A percentile compares a stretch with the other conserved stretches of the same genome.
Evolutionary conservation across 2,797 vertebrate species (phyloP).

Genomic region (Telmatherina bonti): DNA sequence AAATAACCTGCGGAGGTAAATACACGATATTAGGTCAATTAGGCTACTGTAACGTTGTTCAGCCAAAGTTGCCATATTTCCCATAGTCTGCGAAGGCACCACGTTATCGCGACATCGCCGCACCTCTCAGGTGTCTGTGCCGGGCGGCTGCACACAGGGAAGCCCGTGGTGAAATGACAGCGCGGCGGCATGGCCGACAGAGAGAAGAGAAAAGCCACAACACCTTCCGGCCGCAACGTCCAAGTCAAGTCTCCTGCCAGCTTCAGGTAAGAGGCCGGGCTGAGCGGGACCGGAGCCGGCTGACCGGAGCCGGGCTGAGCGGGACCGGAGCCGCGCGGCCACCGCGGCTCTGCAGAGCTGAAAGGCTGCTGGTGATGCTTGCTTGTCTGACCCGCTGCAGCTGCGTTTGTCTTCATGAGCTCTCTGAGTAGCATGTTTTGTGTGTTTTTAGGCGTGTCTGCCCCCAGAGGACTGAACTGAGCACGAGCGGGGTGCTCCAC

Average conservation of each 20-base stretch:
- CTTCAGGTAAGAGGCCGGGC: conserved; percentile 65
- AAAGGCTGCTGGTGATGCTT: conserved; percentile 27
- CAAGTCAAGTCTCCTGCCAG: conserved; percentile 65
- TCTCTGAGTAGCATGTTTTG: conserved; percentile 31
- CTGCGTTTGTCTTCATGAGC: conserved; percentile 8
- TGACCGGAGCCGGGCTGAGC: neutral
- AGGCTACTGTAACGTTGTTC: no score
- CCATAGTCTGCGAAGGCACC: conserved; percentile 52
- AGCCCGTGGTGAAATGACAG: conserved; percentile 66
- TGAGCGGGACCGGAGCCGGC: no score
- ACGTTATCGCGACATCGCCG: conserved; percentile 46
- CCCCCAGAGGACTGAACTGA: conserved; percentile 9
- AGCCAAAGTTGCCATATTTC: conserved; percentile 14
- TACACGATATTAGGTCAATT: no score
- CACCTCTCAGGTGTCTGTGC: conserved; percentile 63
- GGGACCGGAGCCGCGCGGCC: conserved; percentile 16
- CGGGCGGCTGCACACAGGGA: conserved; percentile 29
- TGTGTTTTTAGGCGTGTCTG: conserved; percentile 71
- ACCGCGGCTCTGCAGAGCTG: conserved; percentile 16
- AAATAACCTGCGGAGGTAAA: no score
- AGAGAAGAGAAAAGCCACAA: conserved; percentile 83
- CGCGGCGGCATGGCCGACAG: conserved; percentile 88
- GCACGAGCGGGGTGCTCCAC: conserved; percentile 1
- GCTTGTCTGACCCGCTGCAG: conserved; percentile 19
- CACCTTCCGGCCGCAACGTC: conserved; percentile 71